Percentiles rank a stretch among this genome's conserved stretches.
Evolutionary conservation across 2,113 vertebrate species (phyloP).

Genomic region (Casuarius casuarius): DNA sequence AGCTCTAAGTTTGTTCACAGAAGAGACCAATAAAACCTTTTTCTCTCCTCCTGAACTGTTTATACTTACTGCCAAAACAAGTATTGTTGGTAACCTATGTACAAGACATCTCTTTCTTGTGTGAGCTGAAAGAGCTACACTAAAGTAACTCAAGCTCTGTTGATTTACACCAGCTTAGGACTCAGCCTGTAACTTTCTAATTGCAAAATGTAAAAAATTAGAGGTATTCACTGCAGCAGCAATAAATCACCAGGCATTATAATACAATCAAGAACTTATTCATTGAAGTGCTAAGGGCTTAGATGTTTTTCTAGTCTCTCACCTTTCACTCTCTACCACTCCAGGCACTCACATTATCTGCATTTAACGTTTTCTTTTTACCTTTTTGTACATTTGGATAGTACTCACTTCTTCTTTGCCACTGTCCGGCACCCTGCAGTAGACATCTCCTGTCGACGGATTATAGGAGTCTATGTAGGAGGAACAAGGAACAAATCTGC

Average conservation of each 20-base stretch:
- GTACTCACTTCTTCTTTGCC: conserved; percentile 88
- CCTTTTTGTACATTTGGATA: neutral
- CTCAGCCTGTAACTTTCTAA: neutral
- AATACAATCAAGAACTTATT: neutral
- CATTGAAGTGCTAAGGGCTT: neutral
- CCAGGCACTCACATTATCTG: neutral
- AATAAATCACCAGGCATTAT: neutral
- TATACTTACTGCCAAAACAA: neutral
- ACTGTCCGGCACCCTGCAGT: conserved; percentile 93
- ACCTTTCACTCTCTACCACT: neutral
- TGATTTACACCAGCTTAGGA: neutral
- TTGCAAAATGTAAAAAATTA: neutral
- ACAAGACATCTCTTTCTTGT: neutral
- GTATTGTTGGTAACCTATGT: neutral
- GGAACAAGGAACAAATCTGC: conserved; percentile 85
- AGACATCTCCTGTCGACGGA: conserved; percentile 89
- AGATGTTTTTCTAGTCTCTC: neutral
- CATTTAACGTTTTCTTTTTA: neutral
- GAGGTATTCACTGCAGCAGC: neutral
- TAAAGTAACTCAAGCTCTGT: neutral
- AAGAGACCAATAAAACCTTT: neutral
- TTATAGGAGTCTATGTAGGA: conserved; percentile 89
- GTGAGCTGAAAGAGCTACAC: neutral
- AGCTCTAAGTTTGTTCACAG: neutral
- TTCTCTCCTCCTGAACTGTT: neutral